These are phyloP conservation scores for Catagonus wagneri DNA, from an alignment of 2,113 vertebrate genomes.

Conservation along the genomic window DNA sequence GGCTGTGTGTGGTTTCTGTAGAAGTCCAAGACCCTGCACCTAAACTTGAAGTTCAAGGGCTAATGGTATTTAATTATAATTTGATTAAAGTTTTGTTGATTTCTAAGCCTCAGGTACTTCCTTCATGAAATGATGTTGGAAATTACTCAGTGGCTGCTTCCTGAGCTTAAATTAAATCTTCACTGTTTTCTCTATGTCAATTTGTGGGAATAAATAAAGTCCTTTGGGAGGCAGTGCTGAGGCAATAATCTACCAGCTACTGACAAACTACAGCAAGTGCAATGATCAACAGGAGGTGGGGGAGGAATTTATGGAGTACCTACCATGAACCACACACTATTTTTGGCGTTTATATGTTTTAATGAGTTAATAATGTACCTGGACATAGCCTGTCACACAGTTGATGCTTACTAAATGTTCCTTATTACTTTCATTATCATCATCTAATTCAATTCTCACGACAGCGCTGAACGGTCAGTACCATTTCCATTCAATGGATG, in stretches of 20 bases:
- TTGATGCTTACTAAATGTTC: neutral
- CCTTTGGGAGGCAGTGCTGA: neutral
- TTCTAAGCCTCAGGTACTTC: constrained; percentile 70
- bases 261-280: neutral
- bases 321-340: neutral
- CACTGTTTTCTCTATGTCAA: neutral
- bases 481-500: constrained; percentile 16
- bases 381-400: neutral
- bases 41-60: constrained; percentile 71
- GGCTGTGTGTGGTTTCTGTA: neutral
- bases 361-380: neutral
- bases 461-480: neutral
- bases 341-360: constrained; percentile 2
- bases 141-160: constrained; percentile 71
- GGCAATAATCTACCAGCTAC: neutral
- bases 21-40: constrained; percentile 11
- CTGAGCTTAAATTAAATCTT: constrained; percentile 53
- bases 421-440: neutral
- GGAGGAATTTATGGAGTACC: neutral
- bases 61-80: constrained; percentile 78
- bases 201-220: constrained; percentile 65
- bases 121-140: constrained; percentile 79
- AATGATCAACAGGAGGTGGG: neutral
- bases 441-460: constrained; percentile 18
- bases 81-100: constrained; percentile 56